Evolutionary conservation across 2,113 vertebrate genomes (phyloP), one percentile per base, ranked within the genome.

Genomic region (Asarcornis scutulata): DNA sequence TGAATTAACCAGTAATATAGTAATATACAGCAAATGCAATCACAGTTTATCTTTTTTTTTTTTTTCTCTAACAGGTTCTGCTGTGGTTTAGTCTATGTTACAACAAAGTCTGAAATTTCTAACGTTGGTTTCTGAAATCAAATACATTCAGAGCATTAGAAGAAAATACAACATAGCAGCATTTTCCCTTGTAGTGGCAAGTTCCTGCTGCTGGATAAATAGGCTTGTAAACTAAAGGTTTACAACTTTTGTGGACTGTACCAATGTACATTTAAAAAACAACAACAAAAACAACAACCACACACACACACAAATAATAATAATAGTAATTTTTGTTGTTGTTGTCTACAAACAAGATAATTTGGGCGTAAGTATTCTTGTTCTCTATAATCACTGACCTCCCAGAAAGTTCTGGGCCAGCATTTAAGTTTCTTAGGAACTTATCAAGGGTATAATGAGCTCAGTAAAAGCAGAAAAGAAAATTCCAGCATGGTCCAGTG

Each of bases 91-190:
- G 22, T 71, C n/a, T 60, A 11, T 36, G 53, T 42, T 66, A n/a
- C 27, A 44, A 56, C 27, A 44, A 56, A 29, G 6, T 48, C 27
- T 50, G 11, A 15, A n/a, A 50, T 67, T 83, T 73, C n/a, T 86
- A 67, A 42, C 25, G 3, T 31, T 18, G 12, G 26, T 29, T 46
- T 18, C 20, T 53, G 26, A 62, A 74, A 79, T 29, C 21, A 26
- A 46, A 11, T 34, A 32, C 13, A 40, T 7, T 31, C 56, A 48
- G 53, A 72, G 8, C 5, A 72, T 25, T 55, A 34, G 42, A 5
- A n/a, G 53, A 55, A 50, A 77, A 55, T 4, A 31, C 12, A 77
- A 15, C 0, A 0, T 17, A 1, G 1, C 34, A 32, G 25, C 3
- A 2, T 17, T 36, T 80, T 1, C 0, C 14, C 32, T 25, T 46